phyloP scores from a whole-genome alignment of 2,113 vertebrate genomes.

The Thryonomys swinderianus region DNA sequence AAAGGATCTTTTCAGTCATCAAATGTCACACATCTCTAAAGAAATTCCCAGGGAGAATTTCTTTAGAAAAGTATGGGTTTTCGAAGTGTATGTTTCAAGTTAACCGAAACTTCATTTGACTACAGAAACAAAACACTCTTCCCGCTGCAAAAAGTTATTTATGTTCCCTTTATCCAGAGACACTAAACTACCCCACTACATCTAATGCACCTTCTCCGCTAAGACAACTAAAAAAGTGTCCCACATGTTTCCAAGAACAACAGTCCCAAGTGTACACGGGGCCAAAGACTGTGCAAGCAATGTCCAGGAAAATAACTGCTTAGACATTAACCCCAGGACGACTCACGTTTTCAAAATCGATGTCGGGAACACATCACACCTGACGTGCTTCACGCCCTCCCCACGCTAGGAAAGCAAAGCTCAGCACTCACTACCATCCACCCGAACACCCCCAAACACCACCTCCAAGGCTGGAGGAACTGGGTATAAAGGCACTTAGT shows the following conservation, averaged over 20 bases:
- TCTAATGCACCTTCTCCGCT: background rate
- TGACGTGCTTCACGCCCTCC: background rate
- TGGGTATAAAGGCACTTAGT: background rate
- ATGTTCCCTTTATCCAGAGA: background rate
- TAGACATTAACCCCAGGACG: background rate
- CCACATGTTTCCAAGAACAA: conserved; percentile 8
- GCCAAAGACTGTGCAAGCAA: background rate
- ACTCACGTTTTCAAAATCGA: background rate
- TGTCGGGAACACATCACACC: background rate
- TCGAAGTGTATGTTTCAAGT: background rate
- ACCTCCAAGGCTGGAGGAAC: background rate
- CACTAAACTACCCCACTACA: background rate
- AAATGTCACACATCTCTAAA: background rate
- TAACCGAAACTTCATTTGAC: background rate
- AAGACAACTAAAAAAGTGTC: background rate
- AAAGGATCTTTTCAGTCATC: background rate
- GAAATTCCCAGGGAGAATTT: conserved; percentile 23
- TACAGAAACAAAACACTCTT: background rate
- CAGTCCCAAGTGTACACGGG: background rate
- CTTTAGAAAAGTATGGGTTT: conserved; percentile 24
- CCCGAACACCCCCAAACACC: background rate
- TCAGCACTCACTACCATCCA: background rate
- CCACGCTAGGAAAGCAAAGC: background rate
- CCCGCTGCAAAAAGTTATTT: background rate
- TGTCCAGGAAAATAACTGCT: background rate